Percentiles rank a stretch among this genome's conserved stretches.
phyloP scores from a whole-genome alignment of 64 coral and sea anemone species.

The Acropora tenuis region DNA sequence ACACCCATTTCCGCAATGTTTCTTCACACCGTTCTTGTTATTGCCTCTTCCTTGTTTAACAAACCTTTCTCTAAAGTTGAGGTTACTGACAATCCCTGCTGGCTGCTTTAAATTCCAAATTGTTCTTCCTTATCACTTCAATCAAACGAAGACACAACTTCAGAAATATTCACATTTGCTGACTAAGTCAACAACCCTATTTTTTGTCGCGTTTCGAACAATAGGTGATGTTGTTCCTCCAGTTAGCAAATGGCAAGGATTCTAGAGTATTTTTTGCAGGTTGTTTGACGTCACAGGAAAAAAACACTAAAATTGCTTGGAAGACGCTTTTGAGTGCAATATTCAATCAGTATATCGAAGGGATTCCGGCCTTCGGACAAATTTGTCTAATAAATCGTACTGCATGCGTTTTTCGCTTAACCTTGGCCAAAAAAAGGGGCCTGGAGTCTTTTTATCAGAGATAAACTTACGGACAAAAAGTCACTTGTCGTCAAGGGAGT shows the following conservation, averaged over 20 bases:
- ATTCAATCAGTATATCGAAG: not conserved
- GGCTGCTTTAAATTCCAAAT: not conserved
- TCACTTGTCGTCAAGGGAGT: not conserved
- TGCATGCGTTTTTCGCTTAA: not conserved
- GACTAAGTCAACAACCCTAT: not conserved
- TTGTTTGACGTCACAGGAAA: not conserved
- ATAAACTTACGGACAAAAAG: not conserved
- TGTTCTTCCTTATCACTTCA: not conserved
- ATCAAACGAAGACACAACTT: too few species aligned
- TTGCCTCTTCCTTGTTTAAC: too few species aligned
- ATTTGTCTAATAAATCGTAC: too few species aligned
- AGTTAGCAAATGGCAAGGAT: not conserved
- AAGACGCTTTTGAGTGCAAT: not conserved
- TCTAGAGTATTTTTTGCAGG: not conserved
- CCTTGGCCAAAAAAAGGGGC: too few species aligned
- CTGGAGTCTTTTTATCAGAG: too few species aligned
- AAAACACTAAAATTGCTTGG: not conserved
- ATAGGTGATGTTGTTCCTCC: not conserved
- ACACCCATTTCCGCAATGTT: not conserved
- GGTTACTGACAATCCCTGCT: too few species aligned
- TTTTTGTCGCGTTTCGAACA: not conserved
- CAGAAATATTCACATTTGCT: not conserved
- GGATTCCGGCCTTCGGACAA: too few species aligned
- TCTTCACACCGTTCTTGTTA: too few species aligned
- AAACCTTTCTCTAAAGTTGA: too few species aligned